Evolutionary conservation across 2,797 vertebrate species (phyloP), one percentile per base, ranked within the genome.

Genomic region (Enteromius radiatus): DNA sequence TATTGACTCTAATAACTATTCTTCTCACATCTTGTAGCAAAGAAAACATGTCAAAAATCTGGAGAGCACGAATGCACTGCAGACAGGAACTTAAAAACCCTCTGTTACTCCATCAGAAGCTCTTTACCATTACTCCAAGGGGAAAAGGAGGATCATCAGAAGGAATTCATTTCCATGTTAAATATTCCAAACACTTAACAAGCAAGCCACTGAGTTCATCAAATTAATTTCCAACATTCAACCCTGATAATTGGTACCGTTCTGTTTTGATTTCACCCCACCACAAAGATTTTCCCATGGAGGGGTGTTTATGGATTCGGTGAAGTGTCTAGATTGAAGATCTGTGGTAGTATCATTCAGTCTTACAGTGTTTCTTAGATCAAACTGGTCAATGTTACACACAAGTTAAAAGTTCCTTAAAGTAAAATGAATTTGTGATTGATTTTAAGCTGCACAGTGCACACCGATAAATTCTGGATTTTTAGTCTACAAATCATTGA

Each of bases 121-220:
- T 61, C 41, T 69, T 68, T 67, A 41, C 70, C 26, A 36, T 70
- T 70, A 36, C 56, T 84, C 59, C 45, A 21, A 38, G 17, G 47
- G 47, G 75, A 69, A 43, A 80, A 54, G 36, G 80, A 81, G 52
- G 63, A 82, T 65, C 65, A 85, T 80, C 81, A 79, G 71, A 43
- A 84, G 41, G 63, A 31, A 80, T 82, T 82, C 43, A 81, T 88
- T 82, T 80, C 76, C 68, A 81, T 83, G 31, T 74, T 81, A 64
- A 84, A 82, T 84, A 80, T 80, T 84, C 67, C 68, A 64, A 76
- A 81, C 63, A 38, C 59, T 86, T 81, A 59, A 69, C n/a, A 73
- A 38, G 76, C 73, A 59, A 70, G 36, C 56, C 28, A 36, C 63
- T 49, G 73, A 52, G 78, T 80, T 82, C 52, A 85, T 84, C 78